Evolutionary conservation across 1,140 invertebrate species (phyloP), one percentile per base, ranked within the genome.

Genomic region (Trachelipus rathkii): DNA sequence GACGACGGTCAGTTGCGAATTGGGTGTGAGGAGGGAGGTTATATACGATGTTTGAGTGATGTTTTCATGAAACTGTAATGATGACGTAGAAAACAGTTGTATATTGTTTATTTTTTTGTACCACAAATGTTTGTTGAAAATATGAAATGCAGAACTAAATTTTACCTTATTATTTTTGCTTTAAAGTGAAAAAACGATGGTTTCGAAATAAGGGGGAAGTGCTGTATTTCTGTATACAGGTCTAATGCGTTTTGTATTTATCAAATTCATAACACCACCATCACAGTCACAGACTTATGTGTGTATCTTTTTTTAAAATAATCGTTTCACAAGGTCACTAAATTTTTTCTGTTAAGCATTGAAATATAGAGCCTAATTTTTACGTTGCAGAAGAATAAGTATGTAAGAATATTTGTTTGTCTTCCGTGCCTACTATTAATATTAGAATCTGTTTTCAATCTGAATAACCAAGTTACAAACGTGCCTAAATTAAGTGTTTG

Each of bases 401-500:
- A 15, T 15, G 11, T 60, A 60, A 60, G 8, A 60, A 60, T 15
- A 60, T 60, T 60, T 60, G 50, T 60, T 60, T 60, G 50, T 60
- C 50, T 60, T 60, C 50, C 50, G 50, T 60, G 50, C 50, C 50
- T 60, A 60, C 50, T 60, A 60, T 19, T 60, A 60, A 60, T 60
- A 15, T 60, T 60, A 60, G 50, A 19, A 19, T 50, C 15, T 60
- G 50, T 60, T 60, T 60, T 19, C 11, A 60, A 15, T 60, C 1
- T 60, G 19, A 60, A 13, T 60, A 60, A 15, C 11, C 1, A 60
- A 60, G 1, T 19, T 60, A 60, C 50, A 60, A 19, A 15, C 50
- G 50, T 13, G 11, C 11, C 11, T 15, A 60, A 19, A 60, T 19
- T 13, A 60, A 60, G 11, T 15, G 50, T 60, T 60, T 60, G 50